A percentile compares a stretch with the other conserved stretches of the same genome.
These are phyloP conservation scores for Tinamus major DNA, from an alignment of 2,797 vertebrate species.

Conservation along the genomic window DNA sequence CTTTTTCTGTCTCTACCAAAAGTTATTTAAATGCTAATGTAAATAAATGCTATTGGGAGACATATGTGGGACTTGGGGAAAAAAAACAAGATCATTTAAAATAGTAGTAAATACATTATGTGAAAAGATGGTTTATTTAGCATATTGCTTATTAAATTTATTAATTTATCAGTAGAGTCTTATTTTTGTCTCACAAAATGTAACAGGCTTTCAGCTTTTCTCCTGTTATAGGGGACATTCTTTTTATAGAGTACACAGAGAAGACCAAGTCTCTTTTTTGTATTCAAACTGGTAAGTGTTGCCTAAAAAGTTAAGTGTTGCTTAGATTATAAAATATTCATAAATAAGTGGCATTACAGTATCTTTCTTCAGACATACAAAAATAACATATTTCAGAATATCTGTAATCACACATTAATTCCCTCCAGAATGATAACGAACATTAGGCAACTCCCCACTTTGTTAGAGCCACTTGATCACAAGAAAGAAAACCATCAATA, in stretches of 20 bases:
- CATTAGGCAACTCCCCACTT: background rate
- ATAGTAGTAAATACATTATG: background rate
- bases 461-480: background rate
- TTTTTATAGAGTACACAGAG: background rate
- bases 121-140: background rate
- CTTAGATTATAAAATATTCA: background rate
- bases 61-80: background rate
- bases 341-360: background rate
- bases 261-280: background rate
- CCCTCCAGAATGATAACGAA: background rate
- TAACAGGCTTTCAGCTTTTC: background rate
- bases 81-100: background rate
- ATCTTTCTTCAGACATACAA: background rate
- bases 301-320: background rate
- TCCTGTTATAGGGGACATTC: background rate
- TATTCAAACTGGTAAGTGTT: background rate
- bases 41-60: background rate
- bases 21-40: constrained; percentile 9
- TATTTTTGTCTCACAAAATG: background rate
- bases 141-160: constrained; percentile 6
- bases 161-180: background rate
- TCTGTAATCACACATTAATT: background rate
- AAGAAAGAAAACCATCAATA: background rate
- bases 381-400: background rate
- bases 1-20: background rate